Base-by-base conservation (phyloP, 2,888 invertebrate species). In the Barypeithes pellucidus region DNA sequence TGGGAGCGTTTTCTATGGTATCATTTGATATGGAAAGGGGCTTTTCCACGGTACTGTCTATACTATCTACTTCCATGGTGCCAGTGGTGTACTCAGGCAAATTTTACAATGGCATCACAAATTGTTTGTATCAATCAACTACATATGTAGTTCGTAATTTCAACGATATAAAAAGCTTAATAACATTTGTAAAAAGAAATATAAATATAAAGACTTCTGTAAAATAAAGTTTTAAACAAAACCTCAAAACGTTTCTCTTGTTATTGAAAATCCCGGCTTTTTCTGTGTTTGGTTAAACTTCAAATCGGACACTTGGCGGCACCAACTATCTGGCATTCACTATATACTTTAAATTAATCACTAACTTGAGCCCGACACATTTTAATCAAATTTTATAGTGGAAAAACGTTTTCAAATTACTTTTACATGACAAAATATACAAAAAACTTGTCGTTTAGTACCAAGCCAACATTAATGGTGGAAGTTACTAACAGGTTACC, bases 261-360 rank as follows among this genome's bases (percentile, higher is more conserved):
- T 73, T 73, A 67, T 73, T 76, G 43, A 77, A 78, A 77, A 79
- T 78, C 79, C 80, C 78, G 79, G 79, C 78, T 76, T 79, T 77
- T 79, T 77, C 74, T 57, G 65, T 77, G 80, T 78, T 77, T 79
- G 77, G 75, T 80, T 79, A 76, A 79, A 73, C 73, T 76, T 76
- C 65, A 76, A 76, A 75, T 69, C 33, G 54, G 67, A 71, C 72
- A 72, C 68, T 76, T 72, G 47, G 47, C 67, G 33, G n/a, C 45
- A 47, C 47, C 39, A 22, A 52, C 16, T n/a, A 22, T 18, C 52
- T 62, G 41, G 41, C 62, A 14, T 22, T 39, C 69, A 69, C 61
- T 62, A 41, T 20, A 22, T 52, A 43, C 54, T 52, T 43, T 29
- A 61, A 50, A 62, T 69, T 43, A 69, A 9, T 60, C 45, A 62